A percentile compares a stretch with the other conserved stretches of the same genome.
Evolutionary conservation across 2,797 vertebrate genomes (phyloP).

Genomic region (Chrosomus eos): DNA sequence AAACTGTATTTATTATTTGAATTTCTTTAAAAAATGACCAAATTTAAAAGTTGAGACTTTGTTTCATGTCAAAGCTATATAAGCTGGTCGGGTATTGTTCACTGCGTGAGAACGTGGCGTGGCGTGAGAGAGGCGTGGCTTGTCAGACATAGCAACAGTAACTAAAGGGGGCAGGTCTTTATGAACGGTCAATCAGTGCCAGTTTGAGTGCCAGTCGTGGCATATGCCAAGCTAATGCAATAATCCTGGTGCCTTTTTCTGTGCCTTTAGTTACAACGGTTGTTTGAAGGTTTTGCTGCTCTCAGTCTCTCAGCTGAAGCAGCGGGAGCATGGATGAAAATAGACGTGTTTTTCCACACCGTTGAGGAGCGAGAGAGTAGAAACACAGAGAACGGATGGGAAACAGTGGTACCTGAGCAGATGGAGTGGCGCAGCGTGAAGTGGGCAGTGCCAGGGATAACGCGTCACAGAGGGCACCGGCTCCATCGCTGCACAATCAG

Average conservation of each 20-base stretch:
- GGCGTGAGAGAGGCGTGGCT: too few relatives aligned
- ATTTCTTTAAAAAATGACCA: too few relatives aligned
- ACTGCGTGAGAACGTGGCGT: too few relatives aligned
- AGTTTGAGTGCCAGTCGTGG: neutral
- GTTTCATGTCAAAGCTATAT: too few relatives aligned
- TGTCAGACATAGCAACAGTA: too few relatives aligned
- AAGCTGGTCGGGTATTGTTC: too few relatives aligned
- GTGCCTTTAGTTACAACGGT: neutral
- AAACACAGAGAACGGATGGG: slow-evolving; percentile 33
- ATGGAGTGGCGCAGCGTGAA: slow-evolving; percentile 66
- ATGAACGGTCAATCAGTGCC: neutral
- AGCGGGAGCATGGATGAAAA: slow-evolving; percentile 46
- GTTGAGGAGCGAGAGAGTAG: neutral
- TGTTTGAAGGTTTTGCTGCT: slow-evolving; percentile 1
- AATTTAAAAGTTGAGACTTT: too few relatives aligned
- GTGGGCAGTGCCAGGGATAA: slow-evolving; percentile 61
- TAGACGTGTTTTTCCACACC: slow-evolving; percentile 47
- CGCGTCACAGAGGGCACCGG: slow-evolving; percentile 44
- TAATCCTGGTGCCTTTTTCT: neutral
- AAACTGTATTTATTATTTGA: too few relatives aligned
- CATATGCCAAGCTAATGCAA: slow-evolving; percentile 16
- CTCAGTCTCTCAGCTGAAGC: slow-evolving; percentile 40
- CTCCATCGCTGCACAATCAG: neutral
- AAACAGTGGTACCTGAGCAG: slow-evolving; percentile 72
- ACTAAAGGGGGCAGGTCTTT: too few relatives aligned